Evolutionary conservation across 2,113 vertebrate species (phyloP).

Genomic region (Theristicus caerulescens): DNA sequence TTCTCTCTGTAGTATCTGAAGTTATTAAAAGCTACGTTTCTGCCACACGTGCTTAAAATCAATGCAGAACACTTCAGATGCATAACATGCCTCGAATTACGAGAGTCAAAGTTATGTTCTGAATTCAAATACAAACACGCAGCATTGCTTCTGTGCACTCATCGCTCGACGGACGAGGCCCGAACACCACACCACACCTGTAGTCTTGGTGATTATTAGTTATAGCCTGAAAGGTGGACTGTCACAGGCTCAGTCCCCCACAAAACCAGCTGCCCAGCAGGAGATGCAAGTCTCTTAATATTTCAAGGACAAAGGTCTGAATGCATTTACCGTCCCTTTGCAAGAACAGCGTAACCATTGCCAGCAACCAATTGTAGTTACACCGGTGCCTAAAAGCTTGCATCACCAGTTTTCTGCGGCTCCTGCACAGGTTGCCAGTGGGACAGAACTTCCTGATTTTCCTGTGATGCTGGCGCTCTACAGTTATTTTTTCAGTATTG

Average conservation of each 20-base stretch:
- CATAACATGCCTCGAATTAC: background rate
- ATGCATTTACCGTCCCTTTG: background rate
- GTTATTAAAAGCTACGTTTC: background rate
- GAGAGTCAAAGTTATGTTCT: background rate
- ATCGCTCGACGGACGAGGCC: background rate
- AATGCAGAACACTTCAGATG: background rate
- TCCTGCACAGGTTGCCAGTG: fast-evolving
- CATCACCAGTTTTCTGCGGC: background rate
- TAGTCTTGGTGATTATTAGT: fast-evolving
- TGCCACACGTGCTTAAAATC: background rate
- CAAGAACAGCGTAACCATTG: background rate
- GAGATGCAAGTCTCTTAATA: background rate
- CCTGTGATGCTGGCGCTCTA: background rate
- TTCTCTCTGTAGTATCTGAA: background rate
- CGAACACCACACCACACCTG: background rate
- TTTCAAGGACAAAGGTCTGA: background rate
- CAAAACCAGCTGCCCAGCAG: background rate
- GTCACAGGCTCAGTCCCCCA: background rate
- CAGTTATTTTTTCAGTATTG: fast-evolving
- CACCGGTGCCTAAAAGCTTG: fast-evolving
- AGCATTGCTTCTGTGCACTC: background rate
- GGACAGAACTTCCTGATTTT: background rate
- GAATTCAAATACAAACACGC: background rate
- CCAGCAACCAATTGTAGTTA: background rate
- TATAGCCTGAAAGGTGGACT: fast-evolving